phyloP scores from a whole-genome alignment of 1,140 invertebrate genomes.

The Hetaerina americana region DNA sequence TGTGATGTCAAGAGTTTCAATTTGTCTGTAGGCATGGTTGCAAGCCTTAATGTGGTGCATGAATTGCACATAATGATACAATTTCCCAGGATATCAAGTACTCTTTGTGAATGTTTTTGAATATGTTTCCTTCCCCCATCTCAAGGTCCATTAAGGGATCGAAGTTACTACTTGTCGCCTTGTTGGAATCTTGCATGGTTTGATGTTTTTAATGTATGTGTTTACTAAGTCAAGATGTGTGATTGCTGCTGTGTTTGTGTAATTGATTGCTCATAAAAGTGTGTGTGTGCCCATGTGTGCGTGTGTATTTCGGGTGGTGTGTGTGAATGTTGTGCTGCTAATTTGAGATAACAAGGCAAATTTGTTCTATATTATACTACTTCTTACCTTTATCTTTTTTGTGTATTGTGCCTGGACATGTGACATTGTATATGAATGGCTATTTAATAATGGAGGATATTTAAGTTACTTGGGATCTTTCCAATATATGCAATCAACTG shows the following conservation, averaged over 20 bases:
- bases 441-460: background rate
- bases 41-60: background rate
- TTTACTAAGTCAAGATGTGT: slow-evolving; percentile 12
- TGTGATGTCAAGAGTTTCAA: background rate
- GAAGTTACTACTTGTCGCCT: slow-evolving; percentile 4
- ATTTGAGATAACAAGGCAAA: background rate
- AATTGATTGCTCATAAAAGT: background rate
- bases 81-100: background rate
- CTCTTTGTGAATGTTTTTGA: slow-evolving; percentile 3
- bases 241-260: background rate
- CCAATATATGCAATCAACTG: background rate
- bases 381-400: background rate
- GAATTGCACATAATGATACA: background rate
- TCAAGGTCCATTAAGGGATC: background rate
- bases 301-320: background rate
- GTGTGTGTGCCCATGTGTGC: background rate
- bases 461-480: slow-evolving; percentile 2
- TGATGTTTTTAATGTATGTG: slow-evolving; percentile 10
- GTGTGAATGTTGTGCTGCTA: background rate
- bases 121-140: slow-evolving; percentile 3
- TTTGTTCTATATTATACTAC: background rate
- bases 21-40: background rate
- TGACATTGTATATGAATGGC: background rate
- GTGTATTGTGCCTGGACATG: background rate
- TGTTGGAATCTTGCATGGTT: slow-evolving; percentile 14